Evolutionary conservation across 2,888 invertebrate genomes (phyloP), one percentile per base, ranked within the genome.

Genomic region (Agonopterix subpropinquella): DNA sequence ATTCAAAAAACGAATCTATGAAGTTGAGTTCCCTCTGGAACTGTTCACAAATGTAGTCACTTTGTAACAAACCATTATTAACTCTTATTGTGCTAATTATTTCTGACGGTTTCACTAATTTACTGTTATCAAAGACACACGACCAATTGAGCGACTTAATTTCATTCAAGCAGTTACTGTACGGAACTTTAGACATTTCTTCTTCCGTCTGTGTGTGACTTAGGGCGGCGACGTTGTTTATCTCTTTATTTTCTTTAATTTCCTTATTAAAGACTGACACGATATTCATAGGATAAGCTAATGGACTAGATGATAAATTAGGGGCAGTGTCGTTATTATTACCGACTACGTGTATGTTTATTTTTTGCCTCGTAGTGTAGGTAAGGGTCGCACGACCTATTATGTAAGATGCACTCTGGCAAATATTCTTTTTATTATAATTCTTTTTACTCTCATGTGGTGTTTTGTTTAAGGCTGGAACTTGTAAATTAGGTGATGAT

Each of bases 1-100:
- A 88, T 61, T 86, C 88, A 59, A 86, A 82, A 69, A 88, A 88
- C 1, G 88, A 86, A 70, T 88, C 88, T 47, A 88, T 84, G 64
- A 88, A 88, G 64, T 84, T 81, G 7, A 88, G 77, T 62, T 88
- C 88, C 41, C 79, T 69, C 56, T 86, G 78, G 60, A 88, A 88
- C 69, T 88, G 85, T 55, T 85, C 84, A 57, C 79, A 77, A 37
- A 83, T 73, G 42, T 70, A 79, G 60, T 82, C 81, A 47, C 65
- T 75, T 53, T 73, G 78, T 58, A 83, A 67, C 54, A 83, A 58
- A 45, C 67, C 67, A 50, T 67, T 74, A 64, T 77, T 77, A 62
- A 79, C 66, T 62, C 70, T 75, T 65, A 87, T 81, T 72, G 80
- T 72, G 59, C 78, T 80, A 66, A 88, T 87, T 70, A 87, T 73